A percentile compares a stretch with the other conserved stretches of the same genome.
These are phyloP conservation scores for Dreissena rostriformis DNA, from an alignment of 1,140 invertebrate species.

Conservation along the genomic window DNA sequence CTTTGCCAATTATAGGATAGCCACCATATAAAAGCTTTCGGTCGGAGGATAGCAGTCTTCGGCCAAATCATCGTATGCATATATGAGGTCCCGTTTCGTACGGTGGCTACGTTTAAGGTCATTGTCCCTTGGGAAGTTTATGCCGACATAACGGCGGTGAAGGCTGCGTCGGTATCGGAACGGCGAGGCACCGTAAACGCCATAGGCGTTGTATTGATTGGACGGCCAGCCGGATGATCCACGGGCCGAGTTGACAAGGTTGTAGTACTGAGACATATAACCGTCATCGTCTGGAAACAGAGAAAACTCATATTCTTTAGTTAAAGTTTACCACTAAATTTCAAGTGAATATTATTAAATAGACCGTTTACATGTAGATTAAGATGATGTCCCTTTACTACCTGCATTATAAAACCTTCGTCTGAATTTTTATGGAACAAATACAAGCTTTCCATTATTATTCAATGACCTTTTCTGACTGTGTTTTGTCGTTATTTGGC, in stretches of 20 bases:
- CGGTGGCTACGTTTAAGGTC: constrained; percentile 34
- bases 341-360: too few species aligned
- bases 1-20: background rate
- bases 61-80: constrained; percentile 1
- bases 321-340: too few species aligned
- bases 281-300: background rate
- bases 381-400: too few species aligned
- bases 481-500: too few species aligned
- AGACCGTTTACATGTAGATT: too few species aligned
- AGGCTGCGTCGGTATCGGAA: constrained; percentile 27
- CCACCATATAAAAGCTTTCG: constrained; percentile 15
- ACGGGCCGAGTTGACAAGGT: background rate
- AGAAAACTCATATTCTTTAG: too few species aligned
- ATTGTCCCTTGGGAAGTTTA: background rate
- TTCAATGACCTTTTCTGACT: too few species aligned
- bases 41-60: background rate
- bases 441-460: too few species aligned
- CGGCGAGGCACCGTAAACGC: background rate
- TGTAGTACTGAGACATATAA: background rate
- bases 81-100: constrained; percentile 24
- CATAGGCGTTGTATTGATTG: background rate
- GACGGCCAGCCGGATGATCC: background rate
- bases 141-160: background rate
- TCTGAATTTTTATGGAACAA: too few species aligned
- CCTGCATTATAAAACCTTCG: too few species aligned